Percentiles rank a stretch among this genome's conserved stretches.
phyloP scores from a whole-genome alignment of 2,113 vertebrate genomes.

The Thermophis baileyi region DNA sequence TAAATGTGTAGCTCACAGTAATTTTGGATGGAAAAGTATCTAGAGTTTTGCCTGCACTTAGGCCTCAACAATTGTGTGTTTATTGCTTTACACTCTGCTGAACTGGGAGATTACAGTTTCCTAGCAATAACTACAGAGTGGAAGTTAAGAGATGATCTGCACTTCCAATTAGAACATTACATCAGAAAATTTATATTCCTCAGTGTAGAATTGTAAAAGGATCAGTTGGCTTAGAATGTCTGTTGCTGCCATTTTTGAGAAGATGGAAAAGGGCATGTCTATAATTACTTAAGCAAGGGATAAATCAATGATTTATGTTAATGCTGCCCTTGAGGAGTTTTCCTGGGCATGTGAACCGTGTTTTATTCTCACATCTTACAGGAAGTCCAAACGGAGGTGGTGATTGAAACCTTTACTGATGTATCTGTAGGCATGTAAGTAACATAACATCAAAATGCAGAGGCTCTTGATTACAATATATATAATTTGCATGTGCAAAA shows the following conservation, averaged over 20 bases:
- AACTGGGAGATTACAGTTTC: slow-evolving; percentile 46
- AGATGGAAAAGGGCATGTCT: slow-evolving; percentile 43
- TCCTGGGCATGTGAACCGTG: slow-evolving; percentile 48
- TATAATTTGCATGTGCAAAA: not conserved
- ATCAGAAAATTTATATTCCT: slow-evolving; percentile 54
- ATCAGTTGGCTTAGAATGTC: slow-evolving; percentile 49
- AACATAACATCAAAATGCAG: not conserved
- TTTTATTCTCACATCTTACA: slow-evolving; percentile 50
- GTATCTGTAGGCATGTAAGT: slow-evolving; percentile 1
- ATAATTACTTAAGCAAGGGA: slow-evolving; percentile 57
- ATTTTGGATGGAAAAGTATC: slow-evolving; percentile 41
- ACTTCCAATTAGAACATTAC: slow-evolving; percentile 58
- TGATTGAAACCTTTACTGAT: slow-evolving; percentile 55
- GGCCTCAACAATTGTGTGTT: slow-evolving; percentile 53
- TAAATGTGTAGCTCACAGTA: not conserved
- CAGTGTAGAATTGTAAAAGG: slow-evolving; percentile 40
- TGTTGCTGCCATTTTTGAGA: slow-evolving; percentile 39
- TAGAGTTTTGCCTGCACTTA: slow-evolving; percentile 28
- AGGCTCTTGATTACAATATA: not conserved
- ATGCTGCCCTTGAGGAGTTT: slow-evolving; percentile 42
- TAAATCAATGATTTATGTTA: slow-evolving; percentile 52
- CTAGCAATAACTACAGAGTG: slow-evolving; percentile 45
- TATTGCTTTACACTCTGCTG: slow-evolving; percentile 55
- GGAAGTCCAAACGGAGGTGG: slow-evolving; percentile 35
- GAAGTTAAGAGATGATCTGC: slow-evolving; percentile 48